Evolutionary conservation across 2,888 invertebrate species (phyloP), one percentile per base, ranked within the genome.

Genomic region (Sepioteuthis lessoniana): DNA sequence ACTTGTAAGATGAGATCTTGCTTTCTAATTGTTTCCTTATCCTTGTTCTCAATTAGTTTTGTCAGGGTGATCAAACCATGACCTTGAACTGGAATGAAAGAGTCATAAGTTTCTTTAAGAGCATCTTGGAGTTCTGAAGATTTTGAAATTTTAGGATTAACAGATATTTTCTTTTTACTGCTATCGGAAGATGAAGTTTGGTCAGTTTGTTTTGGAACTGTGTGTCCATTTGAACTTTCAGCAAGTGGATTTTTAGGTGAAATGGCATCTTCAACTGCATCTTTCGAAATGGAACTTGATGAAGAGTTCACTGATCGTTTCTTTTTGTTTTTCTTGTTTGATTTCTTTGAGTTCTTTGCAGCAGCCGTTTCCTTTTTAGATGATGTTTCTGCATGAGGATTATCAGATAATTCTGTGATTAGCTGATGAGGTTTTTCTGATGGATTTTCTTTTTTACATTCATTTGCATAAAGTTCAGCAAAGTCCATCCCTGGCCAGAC

Each of bases 21-120:
- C 90, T 95, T 95, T 42, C 94, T 97, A 94, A 98, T 96, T 25
- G 98, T 98, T 96, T 98, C 98, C 47, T 97, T 95, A 97, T 98
- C 98, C 95, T 97, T 98, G 37, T 97, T 97, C 96, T 98, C 98
- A 93, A 99, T 97, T n/a, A 99, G 97, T 97, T 98, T 98, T 35
- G 98, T 98, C 35, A 99, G 97, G 93, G 98, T 97, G 95, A 98
- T 98, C 90, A 99, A 97, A 19, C 98, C 99, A 97, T 99, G 98
- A 28, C 98, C 98, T 96, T 98, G 98, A 0, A 98, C 98, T n/a
- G 98, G 98, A 93, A 99, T 97, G 94, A 98, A 96, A 47, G 98
- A 98, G 97, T 98, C 98, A 96, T 98, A 98, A 38, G 98, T 97
- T 97, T 98, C 98, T 94, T 98, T 97, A 94, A 98, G 96, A 0